Evolutionary conservation across 2,888 invertebrate species (phyloP).

Genomic region (Gonocerus acuteangulatus): DNA sequence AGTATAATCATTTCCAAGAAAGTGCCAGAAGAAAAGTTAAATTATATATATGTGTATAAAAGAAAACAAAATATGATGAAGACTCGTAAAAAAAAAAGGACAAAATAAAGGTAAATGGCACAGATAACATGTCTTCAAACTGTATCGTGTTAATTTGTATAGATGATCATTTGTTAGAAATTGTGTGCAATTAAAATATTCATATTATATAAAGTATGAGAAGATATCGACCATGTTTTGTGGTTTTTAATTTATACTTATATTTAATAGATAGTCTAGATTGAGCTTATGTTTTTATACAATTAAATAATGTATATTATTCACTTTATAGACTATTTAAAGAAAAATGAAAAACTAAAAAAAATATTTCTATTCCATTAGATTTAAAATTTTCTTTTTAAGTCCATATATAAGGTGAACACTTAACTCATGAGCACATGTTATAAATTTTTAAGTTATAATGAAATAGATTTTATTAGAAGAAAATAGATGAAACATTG

Average conservation of each 20-base stretch:
- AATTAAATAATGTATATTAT: slow-evolving; percentile 24
- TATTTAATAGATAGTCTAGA: slow-evolving; percentile 24
- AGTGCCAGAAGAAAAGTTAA: slow-evolving; percentile 5
- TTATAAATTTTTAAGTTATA: slow-evolving; percentile 11
- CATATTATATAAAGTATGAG: slow-evolving; percentile 11
- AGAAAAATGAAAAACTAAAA: slow-evolving; percentile 13
- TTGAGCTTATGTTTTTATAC: slow-evolving; percentile 26
- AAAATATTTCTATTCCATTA: slow-evolving; percentile 25
- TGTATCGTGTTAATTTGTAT: slow-evolving; percentile 8
- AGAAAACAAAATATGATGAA: neutral
- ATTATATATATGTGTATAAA: neutral
- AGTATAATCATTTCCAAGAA: slow-evolving; percentile 13
- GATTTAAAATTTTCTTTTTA: slow-evolving; percentile 9
- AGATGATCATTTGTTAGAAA: slow-evolving; percentile 13
- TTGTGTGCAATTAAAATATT: slow-evolving; percentile 24
- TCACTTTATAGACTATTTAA: slow-evolving; percentile 24
- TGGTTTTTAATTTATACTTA: slow-evolving; percentile 25
- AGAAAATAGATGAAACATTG: slow-evolving; percentile 11
- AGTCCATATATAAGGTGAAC: slow-evolving; percentile 17
- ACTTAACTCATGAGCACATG: slow-evolving; percentile 20
- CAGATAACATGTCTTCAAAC: slow-evolving; percentile 7
- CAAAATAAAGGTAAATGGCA: slow-evolving; percentile 2
- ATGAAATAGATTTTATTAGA: slow-evolving; percentile 18
- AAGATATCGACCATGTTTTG: slow-evolving; percentile 19
- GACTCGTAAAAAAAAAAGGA: neutral